Evolutionary conservation across 2,113 vertebrate genomes (phyloP).

Genomic region (cattle (Bos taurus)): DNA sequence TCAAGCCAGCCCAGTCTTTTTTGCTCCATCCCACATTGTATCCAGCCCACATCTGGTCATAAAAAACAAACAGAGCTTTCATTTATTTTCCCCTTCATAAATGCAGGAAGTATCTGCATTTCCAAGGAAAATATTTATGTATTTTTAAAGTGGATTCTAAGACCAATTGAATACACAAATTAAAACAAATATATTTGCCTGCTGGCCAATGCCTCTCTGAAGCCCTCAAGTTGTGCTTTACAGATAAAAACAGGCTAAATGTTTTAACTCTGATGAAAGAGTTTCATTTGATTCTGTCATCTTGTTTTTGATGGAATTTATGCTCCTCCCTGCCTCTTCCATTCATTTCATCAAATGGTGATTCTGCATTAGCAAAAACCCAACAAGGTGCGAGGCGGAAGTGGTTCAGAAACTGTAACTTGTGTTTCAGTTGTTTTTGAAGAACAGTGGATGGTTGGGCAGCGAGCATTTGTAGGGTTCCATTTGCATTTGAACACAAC

Average conservation of each 20-base stretch:
- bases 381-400: not conserved
- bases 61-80: constrained; percentile 23
- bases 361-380: not conserved
- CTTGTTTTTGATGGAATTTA: not conserved
- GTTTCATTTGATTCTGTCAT: not conserved
- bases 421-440: not conserved
- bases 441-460: too few species aligned
- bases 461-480: not conserved
- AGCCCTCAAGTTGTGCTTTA: not conserved
- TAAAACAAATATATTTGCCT: not conserved
- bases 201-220: not conserved
- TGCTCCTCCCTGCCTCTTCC: not conserved
- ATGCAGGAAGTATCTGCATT: constrained; percentile 59
- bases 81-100: constrained; percentile 37
- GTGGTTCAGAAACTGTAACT: not conserved
- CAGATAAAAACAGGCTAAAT: not conserved
- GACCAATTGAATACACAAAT: constrained; percentile 15
- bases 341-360: not conserved
- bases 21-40: not conserved
- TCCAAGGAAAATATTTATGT: constrained; percentile 62
- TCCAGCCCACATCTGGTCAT: not conserved
- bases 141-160: constrained; percentile 46
- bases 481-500: not conserved
- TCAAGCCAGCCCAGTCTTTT: not conserved
- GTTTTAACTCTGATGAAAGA: not conserved